phyloP scores from a whole-genome alignment of 2,113 vertebrate species.

The Odontesthes bonariensis region DNA sequence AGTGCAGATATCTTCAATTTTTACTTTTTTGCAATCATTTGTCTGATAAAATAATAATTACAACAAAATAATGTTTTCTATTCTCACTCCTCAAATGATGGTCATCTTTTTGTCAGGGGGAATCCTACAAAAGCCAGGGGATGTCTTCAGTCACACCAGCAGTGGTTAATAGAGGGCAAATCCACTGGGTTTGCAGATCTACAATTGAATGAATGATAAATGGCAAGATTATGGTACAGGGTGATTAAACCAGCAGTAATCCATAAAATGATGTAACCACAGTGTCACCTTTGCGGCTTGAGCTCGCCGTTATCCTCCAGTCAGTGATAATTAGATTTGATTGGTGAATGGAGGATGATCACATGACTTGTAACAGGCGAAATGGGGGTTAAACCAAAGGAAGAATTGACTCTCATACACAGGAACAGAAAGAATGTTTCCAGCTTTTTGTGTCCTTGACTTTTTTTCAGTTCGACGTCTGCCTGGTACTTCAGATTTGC shows the following conservation, averaged over 20 bases:
- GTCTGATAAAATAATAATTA: not conserved
- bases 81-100: not conserved
- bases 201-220: constrained; percentile 52
- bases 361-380: constrained; percentile 16
- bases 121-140: constrained; percentile 33
- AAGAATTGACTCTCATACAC: constrained; percentile 26
- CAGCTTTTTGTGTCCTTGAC: not conserved
- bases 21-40: not conserved
- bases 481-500: not conserved
- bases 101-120: constrained; percentile 10
- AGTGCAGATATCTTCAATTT: not conserved
- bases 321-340: constrained; percentile 64
- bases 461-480: constrained; percentile 1
- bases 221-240: constrained; percentile 47
- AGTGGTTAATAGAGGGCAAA: constrained; percentile 56
- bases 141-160: constrained; percentile 7
- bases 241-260: constrained; percentile 65
- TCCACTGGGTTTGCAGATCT: constrained; percentile 41
- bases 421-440: not conserved
- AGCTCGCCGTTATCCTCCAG: constrained; percentile 28
- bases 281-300: constrained; percentile 49
- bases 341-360: constrained; percentile 34
- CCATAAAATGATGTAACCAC: constrained; percentile 64
- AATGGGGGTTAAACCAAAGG: constrained; percentile 30
- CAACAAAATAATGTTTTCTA: not conserved